Base-by-base conservation (phyloP, 2,888 invertebrate species). In the Harmothoe impar region DNA sequence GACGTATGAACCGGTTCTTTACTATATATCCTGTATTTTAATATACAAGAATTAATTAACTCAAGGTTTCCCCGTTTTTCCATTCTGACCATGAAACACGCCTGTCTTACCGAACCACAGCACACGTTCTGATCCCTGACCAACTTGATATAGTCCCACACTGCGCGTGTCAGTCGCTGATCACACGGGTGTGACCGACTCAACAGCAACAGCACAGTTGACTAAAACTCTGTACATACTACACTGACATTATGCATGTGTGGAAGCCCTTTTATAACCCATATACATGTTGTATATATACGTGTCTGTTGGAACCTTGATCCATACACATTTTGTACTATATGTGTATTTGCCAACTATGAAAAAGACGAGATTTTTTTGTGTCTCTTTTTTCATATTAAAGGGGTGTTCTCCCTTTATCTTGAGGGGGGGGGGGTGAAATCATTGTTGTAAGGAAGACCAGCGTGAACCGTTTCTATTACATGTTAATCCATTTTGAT, bases 51-150 rank as follows among this genome's bases (percentile, higher is more conserved):
- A 62, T 7, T 3, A 29, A 29, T 29, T 72, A 25, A 72, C 25
- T 72, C 72, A 72, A 72, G 25, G 72, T 72, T 72, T 72, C 25
- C 29, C 62, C 23, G 5, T 7, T 72, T 72, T 62, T n/a, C 7
- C 72, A 72, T 72, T 62, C 72, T 72, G 72, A 72, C 72, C 72
- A n/a, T n/a, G 15, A 25, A 72, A n/a, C 72, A 62, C 62, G 62
- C 62, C 62, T 72, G 72, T 29, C 5, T 29, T 25, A n/a, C 31
- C 29, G 5, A 15, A 29, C 29, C 29, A 72, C 29, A 12, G 72
- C 31, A 72, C 72, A 72, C 72, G 17, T 72, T 62, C n/a, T 72
- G 72, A 72, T 12, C 72, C 25, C 72, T 62, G 62, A 62, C n/a
- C 20, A 43, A n/a, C 15, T 62, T 62, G 62, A n/a, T n/a, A n/a